phyloP scores from a whole-genome alignment of 2,113 vertebrate species.

The Egretta garzetta region DNA sequence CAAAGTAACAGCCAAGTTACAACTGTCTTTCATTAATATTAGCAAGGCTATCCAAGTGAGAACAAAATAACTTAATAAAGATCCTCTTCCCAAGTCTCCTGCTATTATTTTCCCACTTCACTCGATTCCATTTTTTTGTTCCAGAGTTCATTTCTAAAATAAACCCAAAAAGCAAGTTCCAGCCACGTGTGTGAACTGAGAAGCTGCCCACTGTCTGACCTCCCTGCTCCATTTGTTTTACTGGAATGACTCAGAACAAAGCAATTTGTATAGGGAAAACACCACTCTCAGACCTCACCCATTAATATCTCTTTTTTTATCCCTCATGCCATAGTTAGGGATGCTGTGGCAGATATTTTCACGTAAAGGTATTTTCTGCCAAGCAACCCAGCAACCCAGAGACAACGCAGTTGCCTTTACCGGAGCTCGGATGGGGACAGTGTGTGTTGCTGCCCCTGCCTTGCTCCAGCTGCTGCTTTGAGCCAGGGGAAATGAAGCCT shows the following conservation, averaged over 20 bases:
- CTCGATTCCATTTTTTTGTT: neutral
- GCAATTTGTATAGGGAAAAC: neutral
- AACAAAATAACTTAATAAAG: neutral
- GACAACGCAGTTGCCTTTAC: neutral
- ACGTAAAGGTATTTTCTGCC: neutral
- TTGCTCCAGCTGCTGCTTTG: neutral
- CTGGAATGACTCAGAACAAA: neutral
- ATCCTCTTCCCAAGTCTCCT: neutral
- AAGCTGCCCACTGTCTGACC: neutral
- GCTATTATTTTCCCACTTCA: neutral
- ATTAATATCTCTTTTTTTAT: neutral
- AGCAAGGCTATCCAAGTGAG: neutral
- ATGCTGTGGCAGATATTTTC: neutral
- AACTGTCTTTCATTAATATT: neutral
- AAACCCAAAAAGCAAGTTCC: neutral
- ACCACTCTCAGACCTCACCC: neutral
- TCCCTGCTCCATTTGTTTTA: neutral
- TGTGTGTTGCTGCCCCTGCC: neutral
- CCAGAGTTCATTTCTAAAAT: neutral
- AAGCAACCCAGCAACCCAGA: neutral
- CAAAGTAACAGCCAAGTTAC: neutral
- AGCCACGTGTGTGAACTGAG: neutral
- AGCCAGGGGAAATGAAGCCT: neutral
- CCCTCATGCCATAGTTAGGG: neutral
- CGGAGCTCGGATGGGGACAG: neutral